These are phyloP conservation scores for Anthopleura sola DNA, from an alignment of 64 coral and sea anemone genomes.

Conservation along the genomic window DNA sequence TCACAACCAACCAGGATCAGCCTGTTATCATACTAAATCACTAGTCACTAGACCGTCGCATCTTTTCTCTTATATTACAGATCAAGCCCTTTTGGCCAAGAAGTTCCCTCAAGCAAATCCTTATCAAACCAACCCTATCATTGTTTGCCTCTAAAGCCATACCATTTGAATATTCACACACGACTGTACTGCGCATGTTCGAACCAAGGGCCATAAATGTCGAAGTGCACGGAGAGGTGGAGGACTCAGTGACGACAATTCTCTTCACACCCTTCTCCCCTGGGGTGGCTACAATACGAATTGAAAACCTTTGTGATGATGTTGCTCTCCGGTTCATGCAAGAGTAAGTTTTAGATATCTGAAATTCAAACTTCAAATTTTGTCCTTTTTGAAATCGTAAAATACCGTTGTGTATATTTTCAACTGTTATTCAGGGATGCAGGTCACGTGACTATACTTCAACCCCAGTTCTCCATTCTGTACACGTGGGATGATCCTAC, in stretches of 20 bases:
- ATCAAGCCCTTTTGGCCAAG: constrained; percentile 84
- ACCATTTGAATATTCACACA: constrained; percentile 48
- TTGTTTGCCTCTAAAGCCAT: constrained; percentile 67
- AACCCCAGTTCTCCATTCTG: constrained; percentile 57
- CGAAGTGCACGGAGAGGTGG: constrained; percentile 76
- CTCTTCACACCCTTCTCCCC: constrained; percentile 69
- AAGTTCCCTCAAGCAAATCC: constrained; percentile 52
- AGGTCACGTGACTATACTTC: constrained; percentile 63
- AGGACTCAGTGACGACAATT: constrained; percentile 82
- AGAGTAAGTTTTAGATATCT: constrained; percentile 44
- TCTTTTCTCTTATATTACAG: constrained; percentile 31
- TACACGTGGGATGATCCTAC: constrained; percentile 93
- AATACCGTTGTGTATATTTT: neutral
- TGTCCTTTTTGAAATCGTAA: too few species aligned
- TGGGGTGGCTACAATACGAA: constrained; percentile 64
- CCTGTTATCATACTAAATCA: too few species aligned
- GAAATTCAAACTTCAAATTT: too few species aligned
- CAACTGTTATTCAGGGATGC: constrained; percentile 3
- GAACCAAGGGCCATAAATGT: constrained; percentile 58
- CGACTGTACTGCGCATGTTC: constrained; percentile 76
- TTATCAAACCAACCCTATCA: constrained; percentile 76
- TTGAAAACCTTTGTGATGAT: constrained; percentile 92
- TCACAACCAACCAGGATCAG: too few species aligned
- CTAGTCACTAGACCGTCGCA: neutral
- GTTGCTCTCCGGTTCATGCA: constrained; percentile 70